These are phyloP conservation scores for Drosophila arawakana DNA, from an alignment of 1,140 invertebrate genomes.

Conservation along the genomic window DNA sequence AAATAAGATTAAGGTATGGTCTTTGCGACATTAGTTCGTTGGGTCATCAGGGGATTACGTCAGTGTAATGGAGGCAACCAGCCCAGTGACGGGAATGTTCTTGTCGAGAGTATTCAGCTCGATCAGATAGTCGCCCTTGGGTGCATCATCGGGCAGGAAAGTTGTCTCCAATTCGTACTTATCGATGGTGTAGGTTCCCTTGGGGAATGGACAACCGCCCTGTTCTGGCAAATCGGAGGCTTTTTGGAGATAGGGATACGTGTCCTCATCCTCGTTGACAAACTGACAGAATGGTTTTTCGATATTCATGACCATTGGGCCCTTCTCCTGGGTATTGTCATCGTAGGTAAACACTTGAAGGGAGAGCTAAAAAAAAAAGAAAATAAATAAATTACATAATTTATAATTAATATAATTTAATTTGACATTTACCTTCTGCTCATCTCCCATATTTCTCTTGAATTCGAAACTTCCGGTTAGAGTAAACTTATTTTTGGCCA, in stretches of 20 bases:
- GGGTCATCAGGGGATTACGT: constrained; percentile 24
- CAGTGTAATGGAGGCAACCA: constrained; percentile 53
- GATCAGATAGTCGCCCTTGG: constrained; percentile 61
- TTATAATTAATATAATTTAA: not conserved
- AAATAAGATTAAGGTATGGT: not conserved
- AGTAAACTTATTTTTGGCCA: constrained; percentile 57
- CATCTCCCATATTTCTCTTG: constrained; percentile 60
- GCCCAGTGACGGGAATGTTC: constrained; percentile 50
- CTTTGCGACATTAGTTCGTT: not conserved
- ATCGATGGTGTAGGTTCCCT: constrained; percentile 61
- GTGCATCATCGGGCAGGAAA: constrained; percentile 63
- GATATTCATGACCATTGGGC: constrained; percentile 62
- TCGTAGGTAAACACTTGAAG: constrained; percentile 59
- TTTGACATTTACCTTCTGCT: constrained; percentile 52
- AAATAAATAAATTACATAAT: not conserved
- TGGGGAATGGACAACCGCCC: constrained; percentile 62
- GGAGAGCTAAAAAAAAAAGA: constrained; percentile 27
- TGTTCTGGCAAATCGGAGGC: constrained; percentile 59
- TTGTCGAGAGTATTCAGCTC: constrained; percentile 50
- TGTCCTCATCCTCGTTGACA: constrained; percentile 65
- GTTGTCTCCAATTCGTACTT: constrained; percentile 71
- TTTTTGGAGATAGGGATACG: constrained; percentile 61
- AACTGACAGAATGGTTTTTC: constrained; percentile 71
- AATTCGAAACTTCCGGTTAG: constrained; percentile 60
- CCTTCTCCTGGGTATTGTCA: constrained; percentile 36